Percentiles rank a stretch among this genome's conserved stretches.
Conservation (phyloP, 2,797 vertebrate species). For the Galago senegalensis region DNA sequence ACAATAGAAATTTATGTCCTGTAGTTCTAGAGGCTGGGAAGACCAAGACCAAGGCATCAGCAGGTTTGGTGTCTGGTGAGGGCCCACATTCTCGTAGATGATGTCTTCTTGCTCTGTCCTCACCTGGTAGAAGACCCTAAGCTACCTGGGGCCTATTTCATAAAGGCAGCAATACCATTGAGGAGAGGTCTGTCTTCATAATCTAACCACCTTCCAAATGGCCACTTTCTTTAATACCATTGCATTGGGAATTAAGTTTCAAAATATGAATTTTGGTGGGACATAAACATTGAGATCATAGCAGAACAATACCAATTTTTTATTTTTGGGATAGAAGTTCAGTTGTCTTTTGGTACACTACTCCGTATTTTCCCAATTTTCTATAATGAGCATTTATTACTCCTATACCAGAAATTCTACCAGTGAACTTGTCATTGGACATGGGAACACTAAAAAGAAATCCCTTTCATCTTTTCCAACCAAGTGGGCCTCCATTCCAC, state of each 20-base stretch:
- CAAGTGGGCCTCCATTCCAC: background rate
- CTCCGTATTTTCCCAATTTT: slow-evolving; percentile 30
- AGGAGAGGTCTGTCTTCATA: background rate
- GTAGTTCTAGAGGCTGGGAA: background rate
- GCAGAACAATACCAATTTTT: background rate
- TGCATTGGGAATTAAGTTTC: background rate
- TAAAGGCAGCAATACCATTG: background rate
- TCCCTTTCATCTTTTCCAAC: background rate
- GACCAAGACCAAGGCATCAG: background rate
- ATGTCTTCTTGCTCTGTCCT: background rate
- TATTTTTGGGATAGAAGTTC: background rate
- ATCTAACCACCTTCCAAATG: background rate
- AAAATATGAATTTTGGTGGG: background rate
- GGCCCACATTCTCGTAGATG: background rate
- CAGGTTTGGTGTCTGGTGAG: background rate
- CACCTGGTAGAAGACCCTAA: background rate
- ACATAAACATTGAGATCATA: background rate
- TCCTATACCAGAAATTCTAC: background rate
- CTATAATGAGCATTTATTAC: background rate
- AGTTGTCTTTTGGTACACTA: background rate
- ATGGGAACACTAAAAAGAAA: background rate
- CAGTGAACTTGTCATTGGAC: background rate
- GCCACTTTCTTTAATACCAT: background rate
- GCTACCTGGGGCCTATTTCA: background rate
- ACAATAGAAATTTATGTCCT: background rate